Conservation (phyloP, 2,888 invertebrate genomes). For the Erebia ligea region DNA sequence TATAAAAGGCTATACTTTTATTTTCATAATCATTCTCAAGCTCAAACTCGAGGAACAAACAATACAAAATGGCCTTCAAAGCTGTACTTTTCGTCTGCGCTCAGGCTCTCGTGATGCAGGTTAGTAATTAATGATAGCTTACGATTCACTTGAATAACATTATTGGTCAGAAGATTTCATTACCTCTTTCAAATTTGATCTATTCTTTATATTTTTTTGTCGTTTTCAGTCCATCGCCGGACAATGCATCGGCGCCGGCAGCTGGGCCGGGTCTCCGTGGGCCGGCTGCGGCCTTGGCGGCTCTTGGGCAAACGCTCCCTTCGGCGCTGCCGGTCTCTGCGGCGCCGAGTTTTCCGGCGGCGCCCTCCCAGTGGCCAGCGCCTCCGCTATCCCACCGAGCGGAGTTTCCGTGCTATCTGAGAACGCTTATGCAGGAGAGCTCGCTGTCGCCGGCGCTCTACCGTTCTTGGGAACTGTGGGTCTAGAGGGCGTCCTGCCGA, state of each 20-base stretch:
- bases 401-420: conserved; percentile 49
- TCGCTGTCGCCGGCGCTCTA: conserved; percentile 46
- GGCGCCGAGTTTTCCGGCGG: conserved; percentile 37
- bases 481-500: conserved; percentile 42
- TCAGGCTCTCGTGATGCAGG: conserved; percentile 36
- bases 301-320: conserved; percentile 7
- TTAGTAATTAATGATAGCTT: conserved; percentile 4
- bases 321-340: conserved; percentile 14
- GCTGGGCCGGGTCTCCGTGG: conserved; percentile 3
- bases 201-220: too few relatives aligned
- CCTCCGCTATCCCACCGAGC: conserved; percentile 45
- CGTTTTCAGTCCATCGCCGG: conserved; percentile 33
- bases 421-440: conserved; percentile 49
- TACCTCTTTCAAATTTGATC: background rate
- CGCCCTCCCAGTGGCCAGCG: conserved; percentile 47
- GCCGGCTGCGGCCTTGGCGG: background rate
- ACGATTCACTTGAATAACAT: too few relatives aligned
- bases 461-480: conserved; percentile 34
- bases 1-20: background rate
- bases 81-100: conserved; percentile 34
- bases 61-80: conserved; percentile 30
- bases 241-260: conserved; percentile 32
- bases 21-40: conserved; percentile 2
- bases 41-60: conserved; percentile 2
- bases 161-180: too few relatives aligned